Evolutionary conservation across 35 echinoderm and acorn worm genomes (phyloP).

Genomic region (Lytechinus pictus): DNA sequence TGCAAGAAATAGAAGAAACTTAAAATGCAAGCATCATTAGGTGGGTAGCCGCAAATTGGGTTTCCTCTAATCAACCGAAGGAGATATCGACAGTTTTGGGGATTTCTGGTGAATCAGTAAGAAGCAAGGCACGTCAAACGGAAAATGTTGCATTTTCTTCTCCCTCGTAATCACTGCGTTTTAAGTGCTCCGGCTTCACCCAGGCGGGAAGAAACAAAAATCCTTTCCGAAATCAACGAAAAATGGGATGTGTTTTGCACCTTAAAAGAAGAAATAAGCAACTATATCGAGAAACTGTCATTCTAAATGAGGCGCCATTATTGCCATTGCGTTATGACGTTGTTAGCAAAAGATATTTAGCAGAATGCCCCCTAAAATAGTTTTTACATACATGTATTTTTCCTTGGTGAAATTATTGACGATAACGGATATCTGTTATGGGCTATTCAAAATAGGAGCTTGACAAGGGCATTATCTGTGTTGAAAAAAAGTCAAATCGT

Average conservation of each 20-base stretch:
- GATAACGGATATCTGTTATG: not conserved
- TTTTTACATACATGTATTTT: not conserved
- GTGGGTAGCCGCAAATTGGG: not conserved
- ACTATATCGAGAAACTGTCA: constrained; percentile 6
- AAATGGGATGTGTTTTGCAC: not conserved
- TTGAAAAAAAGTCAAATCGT: not conserved
- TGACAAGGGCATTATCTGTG: not conserved
- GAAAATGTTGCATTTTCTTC: not conserved
- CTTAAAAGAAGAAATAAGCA: not conserved
- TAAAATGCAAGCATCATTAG: not conserved
- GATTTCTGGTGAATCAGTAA: not conserved
- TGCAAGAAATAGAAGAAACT: not conserved
- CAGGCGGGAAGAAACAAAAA: not conserved
- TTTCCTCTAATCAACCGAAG: not conserved
- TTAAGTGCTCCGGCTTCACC: not conserved
- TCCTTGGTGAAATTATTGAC: not conserved
- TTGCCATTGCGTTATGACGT: not conserved
- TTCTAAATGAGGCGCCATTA: not conserved
- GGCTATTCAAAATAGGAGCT: not conserved
- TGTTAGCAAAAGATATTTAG: not conserved
- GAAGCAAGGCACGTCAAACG: not conserved
- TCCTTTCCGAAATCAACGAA: not conserved
- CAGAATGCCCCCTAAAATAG: not conserved
- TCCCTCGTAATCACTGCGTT: not conserved
- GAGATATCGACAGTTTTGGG: not conserved